Base-by-base conservation (phyloP, 2,113 vertebrate species). In the Alethe castanea region DNA sequence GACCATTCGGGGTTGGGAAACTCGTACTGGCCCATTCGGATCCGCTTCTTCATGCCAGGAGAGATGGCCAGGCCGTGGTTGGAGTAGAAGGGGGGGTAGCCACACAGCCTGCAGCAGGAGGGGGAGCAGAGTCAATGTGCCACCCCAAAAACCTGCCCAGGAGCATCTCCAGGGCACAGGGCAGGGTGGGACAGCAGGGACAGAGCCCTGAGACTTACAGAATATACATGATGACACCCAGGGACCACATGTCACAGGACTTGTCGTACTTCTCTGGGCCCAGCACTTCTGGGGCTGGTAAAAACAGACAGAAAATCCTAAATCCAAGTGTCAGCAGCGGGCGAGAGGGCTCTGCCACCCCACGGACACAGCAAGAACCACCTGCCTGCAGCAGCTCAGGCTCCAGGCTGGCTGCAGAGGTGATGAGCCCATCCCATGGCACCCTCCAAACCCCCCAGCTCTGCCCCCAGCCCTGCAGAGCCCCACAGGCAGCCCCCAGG, bases 211-310 rank as follows among this genome's bases (percentile, higher is more conserved):
- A 6, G 70, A 99, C 99, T 99, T 90, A 99, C 99, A 99, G 96
- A 93, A 99, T 99, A 88, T 99, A 99, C 99, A 99, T 99, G 97
- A 99, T 99, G 98, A 99, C 99, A 4, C 99, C 99, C 44, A 99
- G 97, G 33, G 99, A 99, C 99, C 99, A 99, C 99, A 99, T 99
- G 97, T 99, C 99, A 90, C 99, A 99, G 74, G 99, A 99, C 95
- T 99, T 99, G 97, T 99, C 99, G 22, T 99, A 99, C 93, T 99
- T 99, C 97, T 99, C 99, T 2, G 99, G 99, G 48, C 99, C 99
- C 88, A 99, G 98, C 84, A 99, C 99, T 95, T 99, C 99, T 1
- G 99, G 99, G 94, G 99, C 99, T 99, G 96, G 71, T 4, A 33
- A 62, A 61, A 42, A 78, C 35, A 91, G 29, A 72, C 53, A 35